These are phyloP conservation scores for Pomacea maculata DNA, from an alignment of 1,140 invertebrate species.

Conservation along the genomic window DNA sequence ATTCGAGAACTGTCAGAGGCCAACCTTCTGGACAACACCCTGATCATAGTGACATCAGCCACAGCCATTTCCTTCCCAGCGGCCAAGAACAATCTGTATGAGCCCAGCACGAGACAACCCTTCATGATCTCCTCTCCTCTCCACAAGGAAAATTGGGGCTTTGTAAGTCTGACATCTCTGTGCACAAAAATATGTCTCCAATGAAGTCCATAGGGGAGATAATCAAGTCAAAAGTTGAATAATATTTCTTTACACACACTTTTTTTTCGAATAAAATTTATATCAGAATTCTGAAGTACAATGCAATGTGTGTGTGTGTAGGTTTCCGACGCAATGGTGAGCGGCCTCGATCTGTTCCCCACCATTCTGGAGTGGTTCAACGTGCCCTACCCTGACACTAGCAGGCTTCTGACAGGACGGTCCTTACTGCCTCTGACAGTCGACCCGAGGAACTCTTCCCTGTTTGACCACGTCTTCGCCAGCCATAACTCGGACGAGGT, in stretches of 20 bases:
- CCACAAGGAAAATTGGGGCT: slow-evolving; percentile 68
- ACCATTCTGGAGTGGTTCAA: slow-evolving; percentile 85
- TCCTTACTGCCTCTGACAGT: slow-evolving; percentile 78
- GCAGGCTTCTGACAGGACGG: slow-evolving; percentile 72
- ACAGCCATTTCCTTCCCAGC: slow-evolving; percentile 89
- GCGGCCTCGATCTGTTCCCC: slow-evolving; percentile 81
- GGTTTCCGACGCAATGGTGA: slow-evolving; percentile 76
- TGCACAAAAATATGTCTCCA: too few species aligned
- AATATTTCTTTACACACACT: too few species aligned
- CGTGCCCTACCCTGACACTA: slow-evolving; percentile 65
- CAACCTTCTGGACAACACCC: slow-evolving; percentile 77
- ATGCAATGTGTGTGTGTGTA: slow-evolving; percentile 2
- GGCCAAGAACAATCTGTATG: slow-evolving; percentile 88
- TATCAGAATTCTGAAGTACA: too few species aligned
- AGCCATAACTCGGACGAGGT: slow-evolving; percentile 87
- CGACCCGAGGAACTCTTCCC: slow-evolving; percentile 1
- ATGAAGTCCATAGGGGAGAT: too few species aligned
- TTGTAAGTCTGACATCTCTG: slow-evolving; percentile 12
- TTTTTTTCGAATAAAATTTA: too few species aligned
- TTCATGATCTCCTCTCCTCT: slow-evolving; percentile 80
- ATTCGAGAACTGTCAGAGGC: slow-evolving; percentile 78
- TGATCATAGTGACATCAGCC: slow-evolving; percentile 87
- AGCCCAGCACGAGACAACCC: slow-evolving; percentile 79
- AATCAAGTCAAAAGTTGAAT: too few species aligned
- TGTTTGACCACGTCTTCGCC: slow-evolving; percentile 71